Percentiles rank a stretch among this genome's conserved stretches.
Evolutionary conservation across 2,888 invertebrate species (phyloP).

Genomic region (Hemaris fuciformis): DNA sequence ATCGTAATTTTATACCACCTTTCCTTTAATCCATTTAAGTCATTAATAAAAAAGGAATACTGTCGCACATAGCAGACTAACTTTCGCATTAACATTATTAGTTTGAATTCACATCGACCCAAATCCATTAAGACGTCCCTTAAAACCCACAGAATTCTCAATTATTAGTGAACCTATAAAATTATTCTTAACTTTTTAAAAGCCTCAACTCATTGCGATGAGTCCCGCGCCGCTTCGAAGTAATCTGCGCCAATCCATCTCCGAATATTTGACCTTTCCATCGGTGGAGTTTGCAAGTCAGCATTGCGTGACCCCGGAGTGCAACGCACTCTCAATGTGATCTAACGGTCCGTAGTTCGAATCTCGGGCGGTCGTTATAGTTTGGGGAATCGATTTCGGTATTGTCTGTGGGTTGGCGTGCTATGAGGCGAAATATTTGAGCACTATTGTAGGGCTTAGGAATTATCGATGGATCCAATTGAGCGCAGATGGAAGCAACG

Average conservation of each 20-base stretch:
- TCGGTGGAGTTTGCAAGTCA: slow-evolving; percentile 27
- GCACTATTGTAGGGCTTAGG: not conserved
- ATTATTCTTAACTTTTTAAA: not conserved
- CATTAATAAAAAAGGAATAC: no score
- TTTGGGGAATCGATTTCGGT: slow-evolving; percentile 38
- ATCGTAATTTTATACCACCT: no score
- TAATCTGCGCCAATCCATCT: slow-evolving; percentile 18
- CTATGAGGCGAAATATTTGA: slow-evolving; percentile 46
- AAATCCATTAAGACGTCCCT: not conserved
- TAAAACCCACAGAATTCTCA: not conserved
- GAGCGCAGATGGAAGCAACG: no score
- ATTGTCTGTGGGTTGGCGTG: slow-evolving; percentile 24
- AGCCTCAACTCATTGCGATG: not conserved
- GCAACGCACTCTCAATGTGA: slow-evolving; percentile 62
- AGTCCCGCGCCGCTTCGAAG: not conserved
- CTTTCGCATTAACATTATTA: no score
- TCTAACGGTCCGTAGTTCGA: slow-evolving; percentile 49
- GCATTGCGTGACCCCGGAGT: slow-evolving; percentile 53
- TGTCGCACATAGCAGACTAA: no score
- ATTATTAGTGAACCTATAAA: not conserved
- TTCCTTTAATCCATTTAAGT: no score
- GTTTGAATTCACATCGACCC: no score
- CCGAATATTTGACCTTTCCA: slow-evolving; percentile 56
- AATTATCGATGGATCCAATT: not conserved
- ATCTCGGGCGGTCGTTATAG: slow-evolving; percentile 33